phyloP scores from a whole-genome alignment of 1,140 invertebrate genomes.

The Sitobion miscanthi region DNA sequence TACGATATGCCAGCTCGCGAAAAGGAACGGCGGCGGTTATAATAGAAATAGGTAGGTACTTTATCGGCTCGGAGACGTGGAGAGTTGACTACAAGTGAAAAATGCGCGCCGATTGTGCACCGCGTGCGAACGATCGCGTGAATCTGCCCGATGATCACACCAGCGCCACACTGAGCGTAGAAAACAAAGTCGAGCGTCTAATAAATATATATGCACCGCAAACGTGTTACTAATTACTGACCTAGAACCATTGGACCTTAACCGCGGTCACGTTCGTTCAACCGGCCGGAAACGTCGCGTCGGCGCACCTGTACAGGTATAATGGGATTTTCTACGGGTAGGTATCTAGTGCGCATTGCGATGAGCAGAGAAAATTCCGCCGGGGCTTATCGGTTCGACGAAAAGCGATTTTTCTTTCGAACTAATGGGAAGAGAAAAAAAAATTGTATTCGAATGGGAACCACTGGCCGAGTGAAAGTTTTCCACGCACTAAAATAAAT shows the following conservation, averaged over 20 bases:
- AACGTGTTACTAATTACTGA: conserved; percentile 32
- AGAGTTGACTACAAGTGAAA: neutral
- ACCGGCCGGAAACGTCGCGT: neutral
- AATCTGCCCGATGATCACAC: neutral
- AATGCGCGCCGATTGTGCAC: neutral
- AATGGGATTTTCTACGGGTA: neutral
- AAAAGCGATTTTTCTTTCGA: neutral
- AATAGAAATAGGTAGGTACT: neutral
- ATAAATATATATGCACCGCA: neutral
- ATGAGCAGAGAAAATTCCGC: neutral
- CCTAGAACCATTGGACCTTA: conserved; percentile 54
- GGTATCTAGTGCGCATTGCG: neutral
- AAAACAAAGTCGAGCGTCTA: conserved; percentile 27
- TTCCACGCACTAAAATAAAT: conserved; percentile 11
- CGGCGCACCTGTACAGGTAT: neutral
- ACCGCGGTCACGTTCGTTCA: neutral
- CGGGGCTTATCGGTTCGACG: neutral
- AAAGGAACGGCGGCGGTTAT: neutral
- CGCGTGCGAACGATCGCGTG: neutral
- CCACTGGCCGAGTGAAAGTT: conserved; percentile 53
- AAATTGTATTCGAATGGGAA: neutral
- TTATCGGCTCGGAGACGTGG: neutral
- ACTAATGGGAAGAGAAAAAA: neutral
- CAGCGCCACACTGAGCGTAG: conserved; percentile 22
- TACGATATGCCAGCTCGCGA: neutral